These are phyloP conservation scores for Priocnemis perturbator DNA, from an alignment of 2,888 invertebrate species.

Conservation along the genomic window DNA sequence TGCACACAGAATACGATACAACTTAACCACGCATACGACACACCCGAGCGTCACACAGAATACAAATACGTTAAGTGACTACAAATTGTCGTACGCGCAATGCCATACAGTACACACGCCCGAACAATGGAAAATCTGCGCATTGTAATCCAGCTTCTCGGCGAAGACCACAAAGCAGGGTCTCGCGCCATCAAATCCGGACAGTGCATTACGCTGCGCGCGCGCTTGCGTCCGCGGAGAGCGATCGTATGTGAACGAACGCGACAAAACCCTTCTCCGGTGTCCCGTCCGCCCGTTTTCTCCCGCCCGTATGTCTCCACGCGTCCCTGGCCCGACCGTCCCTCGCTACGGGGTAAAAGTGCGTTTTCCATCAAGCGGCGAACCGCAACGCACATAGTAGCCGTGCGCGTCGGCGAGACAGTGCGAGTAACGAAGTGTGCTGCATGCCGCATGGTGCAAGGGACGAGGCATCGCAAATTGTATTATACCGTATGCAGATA, in stretches of 20 bases:
- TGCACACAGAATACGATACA: no score
- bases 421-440: slow-evolving; percentile 18
- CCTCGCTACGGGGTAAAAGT: slow-evolving; percentile 48
- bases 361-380: slow-evolving; percentile 68
- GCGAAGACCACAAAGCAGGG: no score
- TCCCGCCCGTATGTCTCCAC: slow-evolving; percentile 2
- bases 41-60: no score
- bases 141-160: no score
- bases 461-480: slow-evolving; percentile 52
- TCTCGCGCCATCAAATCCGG: no score
- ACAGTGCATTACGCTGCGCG: background rate
- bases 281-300: no score
- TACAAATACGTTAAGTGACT: no score
- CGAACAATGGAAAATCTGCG: no score
- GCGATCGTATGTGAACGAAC: slow-evolving; percentile 6
- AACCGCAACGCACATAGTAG: slow-evolving; percentile 65
- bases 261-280: background rate
- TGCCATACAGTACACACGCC: no score
- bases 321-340: slow-evolving; percentile 2
- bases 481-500: slow-evolving; percentile 56
- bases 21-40: no score
- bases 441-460: background rate
- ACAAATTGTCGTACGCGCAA: no score
- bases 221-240: no score
- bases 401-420: slow-evolving; percentile 38